Percentiles rank a stretch among this genome's conserved stretches.
Conservation (phyloP, 2,888 invertebrate genomes). For the Acanthosoma haemorrhoidale region DNA sequence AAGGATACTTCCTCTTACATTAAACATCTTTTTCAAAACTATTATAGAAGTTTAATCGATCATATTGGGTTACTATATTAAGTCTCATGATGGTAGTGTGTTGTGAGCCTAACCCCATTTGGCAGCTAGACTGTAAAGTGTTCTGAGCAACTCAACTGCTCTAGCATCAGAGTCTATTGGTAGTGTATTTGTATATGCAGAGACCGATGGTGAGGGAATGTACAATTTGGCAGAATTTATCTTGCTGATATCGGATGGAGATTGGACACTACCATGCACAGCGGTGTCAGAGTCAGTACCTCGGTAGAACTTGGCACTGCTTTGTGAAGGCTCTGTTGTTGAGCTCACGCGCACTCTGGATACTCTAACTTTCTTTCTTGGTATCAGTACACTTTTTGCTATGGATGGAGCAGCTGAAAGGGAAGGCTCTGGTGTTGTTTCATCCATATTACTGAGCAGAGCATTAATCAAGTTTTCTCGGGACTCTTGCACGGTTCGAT, state of each 20-base stretch:
- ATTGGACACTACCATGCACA: constrained; percentile 21
- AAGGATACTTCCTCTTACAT: neutral
- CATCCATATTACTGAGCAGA: constrained; percentile 56
- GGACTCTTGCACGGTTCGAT: constrained; percentile 61
- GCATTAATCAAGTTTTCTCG: constrained; percentile 64
- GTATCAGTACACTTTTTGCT: constrained; percentile 41
- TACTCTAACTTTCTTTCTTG: constrained; percentile 31
- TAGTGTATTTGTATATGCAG: constrained; percentile 33
- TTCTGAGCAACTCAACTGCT: constrained; percentile 74
- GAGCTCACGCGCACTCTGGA: neutral
- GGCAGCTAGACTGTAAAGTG: constrained; percentile 76
- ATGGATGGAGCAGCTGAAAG: constrained; percentile 42
- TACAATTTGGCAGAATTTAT: constrained; percentile 35
- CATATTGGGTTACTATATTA: constrained; percentile 15
- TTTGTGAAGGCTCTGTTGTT: constrained; percentile 8
- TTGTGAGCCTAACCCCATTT: constrained; percentile 57
- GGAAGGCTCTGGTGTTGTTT: neutral
- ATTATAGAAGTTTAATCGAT: constrained; percentile 19
- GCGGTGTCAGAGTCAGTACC: constrained; percentile 35
- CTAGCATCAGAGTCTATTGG: constrained; percentile 61
- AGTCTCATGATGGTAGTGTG: neutral
- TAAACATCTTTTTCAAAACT: neutral
- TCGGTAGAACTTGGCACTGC: constrained; percentile 35
- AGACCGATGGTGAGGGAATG: constrained; percentile 30
- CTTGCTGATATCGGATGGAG: constrained; percentile 29